Percentiles rank a stretch among this genome's conserved stretches.
Evolutionary conservation across 2,113 vertebrate genomes (phyloP).

Genomic region (Gadus macrocephalus): DNA sequence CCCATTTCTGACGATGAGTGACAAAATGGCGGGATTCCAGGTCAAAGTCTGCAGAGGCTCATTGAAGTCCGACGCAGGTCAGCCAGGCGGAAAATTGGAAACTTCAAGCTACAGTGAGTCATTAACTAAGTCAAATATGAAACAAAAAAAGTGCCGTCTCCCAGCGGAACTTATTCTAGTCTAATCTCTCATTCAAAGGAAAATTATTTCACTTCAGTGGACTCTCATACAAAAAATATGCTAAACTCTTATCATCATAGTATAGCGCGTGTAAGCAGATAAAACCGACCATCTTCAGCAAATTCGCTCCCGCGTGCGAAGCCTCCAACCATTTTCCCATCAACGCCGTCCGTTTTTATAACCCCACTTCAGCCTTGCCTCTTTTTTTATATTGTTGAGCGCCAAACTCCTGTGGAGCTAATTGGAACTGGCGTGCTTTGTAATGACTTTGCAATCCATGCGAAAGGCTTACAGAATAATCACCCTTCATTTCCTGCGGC

Average conservation of each 20-base stretch:
- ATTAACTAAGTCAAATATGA: slow-evolving; percentile 73
- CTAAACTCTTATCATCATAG: slow-evolving; percentile 52
- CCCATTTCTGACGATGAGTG: slow-evolving; percentile 43
- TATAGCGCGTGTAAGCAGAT: slow-evolving; percentile 34
- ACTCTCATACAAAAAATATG: slow-evolving; percentile 44
- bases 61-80: slow-evolving; percentile 35
- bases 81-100: slow-evolving; percentile 71
- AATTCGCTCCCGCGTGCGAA: slow-evolving; percentile 39
- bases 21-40: slow-evolving; percentile 52
- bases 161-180: slow-evolving; percentile 55
- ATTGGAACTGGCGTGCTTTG: slow-evolving; percentile 67
- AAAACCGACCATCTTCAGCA: slow-evolving; percentile 59
- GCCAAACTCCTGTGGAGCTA: slow-evolving; percentile 63
- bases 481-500: slow-evolving; percentile 61
- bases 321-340: slow-evolving; percentile 39
- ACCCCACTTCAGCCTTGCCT: slow-evolving; percentile 30
- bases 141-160: slow-evolving; percentile 62
- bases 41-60: slow-evolving; percentile 49
- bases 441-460: slow-evolving; percentile 65
- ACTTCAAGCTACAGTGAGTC: slow-evolving; percentile 70
- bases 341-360: slow-evolving; percentile 45
- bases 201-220: slow-evolving; percentile 66
- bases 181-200: slow-evolving; percentile 62
- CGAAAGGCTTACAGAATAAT: slow-evolving; percentile 59
- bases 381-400: slow-evolving; percentile 42